A percentile compares a stretch with the other conserved stretches of the same genome.
phyloP scores from a whole-genome alignment of 2,797 vertebrate genomes.

The Taeniopygia guttata region DNA sequence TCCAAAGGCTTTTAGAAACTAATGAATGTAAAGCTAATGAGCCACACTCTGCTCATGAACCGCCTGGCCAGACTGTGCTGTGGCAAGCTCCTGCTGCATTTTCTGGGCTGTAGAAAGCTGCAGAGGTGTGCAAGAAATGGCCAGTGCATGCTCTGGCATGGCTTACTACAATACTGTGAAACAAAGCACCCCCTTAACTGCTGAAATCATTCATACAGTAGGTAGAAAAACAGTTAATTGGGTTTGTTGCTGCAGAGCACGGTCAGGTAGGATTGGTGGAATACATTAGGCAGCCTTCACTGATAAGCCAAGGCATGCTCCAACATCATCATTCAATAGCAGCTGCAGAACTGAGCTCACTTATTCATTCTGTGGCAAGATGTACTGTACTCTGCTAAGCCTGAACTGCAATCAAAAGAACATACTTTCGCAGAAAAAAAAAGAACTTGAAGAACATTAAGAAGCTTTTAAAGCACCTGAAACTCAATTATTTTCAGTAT shows the following conservation, averaged over 20 bases:
- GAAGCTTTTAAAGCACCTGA: slow-evolving; percentile 49
- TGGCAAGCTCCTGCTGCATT: slow-evolving; percentile 1
- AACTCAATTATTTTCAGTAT: slow-evolving; percentile 46
- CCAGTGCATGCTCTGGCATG: background rate
- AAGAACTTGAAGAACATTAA: slow-evolving; percentile 37
- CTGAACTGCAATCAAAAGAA: slow-evolving; percentile 55
- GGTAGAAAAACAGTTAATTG: slow-evolving; percentile 4
- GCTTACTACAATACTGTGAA: background rate
- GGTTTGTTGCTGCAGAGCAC: background rate
- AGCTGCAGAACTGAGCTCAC: slow-evolving; percentile 45
- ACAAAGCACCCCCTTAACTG: background rate
- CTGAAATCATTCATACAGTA: background rate
- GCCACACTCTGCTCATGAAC: slow-evolving; percentile 1
- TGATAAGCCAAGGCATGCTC: slow-evolving; percentile 49
- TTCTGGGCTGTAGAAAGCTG: background rate
- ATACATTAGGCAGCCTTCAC: slow-evolving; percentile 36
- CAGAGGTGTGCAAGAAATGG: background rate
- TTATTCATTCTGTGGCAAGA: slow-evolving; percentile 49
- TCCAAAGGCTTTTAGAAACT: slow-evolving; percentile 33
- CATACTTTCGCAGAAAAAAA: background rate
- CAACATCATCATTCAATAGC: slow-evolving; percentile 47
- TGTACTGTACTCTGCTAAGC: slow-evolving; percentile 38
- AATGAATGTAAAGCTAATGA: slow-evolving; percentile 53
- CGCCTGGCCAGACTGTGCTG: background rate
- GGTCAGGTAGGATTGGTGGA: slow-evolving; percentile 40